phyloP scores from a whole-genome alignment of 2,888 invertebrate species.

The Marronus borbonicus region DNA sequence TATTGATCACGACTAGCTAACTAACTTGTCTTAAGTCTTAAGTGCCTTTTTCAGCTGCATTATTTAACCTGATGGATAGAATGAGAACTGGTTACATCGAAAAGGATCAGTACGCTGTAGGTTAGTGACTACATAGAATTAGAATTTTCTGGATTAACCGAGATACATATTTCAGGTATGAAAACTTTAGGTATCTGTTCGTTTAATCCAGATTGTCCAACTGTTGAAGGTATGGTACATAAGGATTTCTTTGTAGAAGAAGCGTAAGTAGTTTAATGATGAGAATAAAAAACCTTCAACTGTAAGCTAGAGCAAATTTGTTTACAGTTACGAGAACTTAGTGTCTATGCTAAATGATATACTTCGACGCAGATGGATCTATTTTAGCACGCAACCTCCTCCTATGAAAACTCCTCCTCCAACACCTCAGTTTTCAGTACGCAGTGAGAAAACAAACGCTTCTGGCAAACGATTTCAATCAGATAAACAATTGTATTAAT shows the following conservation, averaged over 20 bases:
- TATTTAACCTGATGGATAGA: conserved; percentile 67
- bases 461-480: background rate
- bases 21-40: no score
- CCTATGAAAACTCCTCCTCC: conserved; percentile 50
- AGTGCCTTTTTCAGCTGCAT: conserved; percentile 58
- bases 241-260: conserved; percentile 65
- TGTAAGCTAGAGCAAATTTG: background rate
- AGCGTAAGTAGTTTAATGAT: conserved; percentile 58
- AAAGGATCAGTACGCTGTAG: conserved; percentile 63
- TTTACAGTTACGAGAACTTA: conserved; percentile 53
- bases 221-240: conserved; percentile 61
- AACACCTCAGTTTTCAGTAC: conserved; percentile 44
- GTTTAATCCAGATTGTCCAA: conserved; percentile 62
- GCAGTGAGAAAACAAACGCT: conserved; percentile 35
- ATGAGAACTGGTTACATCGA: conserved; percentile 66
- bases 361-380: conserved; percentile 51
- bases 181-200: conserved; percentile 65
- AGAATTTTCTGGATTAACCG: background rate
- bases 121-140: conserved; percentile 48
- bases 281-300: background rate
- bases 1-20: no score
- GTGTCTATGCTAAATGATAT: conserved; percentile 56
- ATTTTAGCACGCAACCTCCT: conserved; percentile 16
- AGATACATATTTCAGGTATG: conserved; percentile 61
- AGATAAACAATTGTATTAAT: background rate